phyloP scores from a whole-genome alignment of 2,888 invertebrate genomes.

The Drosophila histrio region DNA sequence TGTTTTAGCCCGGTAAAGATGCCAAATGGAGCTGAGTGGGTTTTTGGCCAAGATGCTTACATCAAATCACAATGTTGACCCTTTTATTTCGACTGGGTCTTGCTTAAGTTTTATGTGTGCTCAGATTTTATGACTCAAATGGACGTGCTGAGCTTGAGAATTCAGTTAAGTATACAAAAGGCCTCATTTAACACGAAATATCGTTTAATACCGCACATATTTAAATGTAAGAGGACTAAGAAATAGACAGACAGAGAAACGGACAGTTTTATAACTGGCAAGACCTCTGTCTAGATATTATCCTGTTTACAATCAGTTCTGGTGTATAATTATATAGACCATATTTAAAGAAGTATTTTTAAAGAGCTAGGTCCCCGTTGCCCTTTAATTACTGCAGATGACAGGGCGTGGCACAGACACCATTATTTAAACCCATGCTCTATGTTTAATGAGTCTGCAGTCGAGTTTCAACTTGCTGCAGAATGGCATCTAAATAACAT shows the following conservation, averaged over 20 bases:
- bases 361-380: conserved; percentile 17
- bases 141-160: conserved; percentile 15
- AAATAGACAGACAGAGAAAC: neutral
- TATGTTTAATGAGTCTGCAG: conserved; percentile 13
- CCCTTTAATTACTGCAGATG: conserved; percentile 57
- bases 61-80: conserved; percentile 60
- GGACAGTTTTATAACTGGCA: neutral
- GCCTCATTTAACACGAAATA: conserved; percentile 8
- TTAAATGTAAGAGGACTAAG: neutral
- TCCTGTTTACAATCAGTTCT: neutral
- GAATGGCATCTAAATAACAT: conserved; percentile 47
- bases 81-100: conserved; percentile 55
- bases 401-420: conserved; percentile 22
- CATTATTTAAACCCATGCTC: conserved; percentile 15
- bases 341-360: neutral
- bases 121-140: conserved; percentile 58
- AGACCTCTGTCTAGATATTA: neutral
- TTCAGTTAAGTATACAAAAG: conserved; percentile 14
- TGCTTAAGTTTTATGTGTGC: conserved; percentile 50
- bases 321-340: neutral
- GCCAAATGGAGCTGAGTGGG: conserved; percentile 29
- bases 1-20: conserved; percentile 26
- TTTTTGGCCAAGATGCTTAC: conserved; percentile 32
- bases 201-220: conserved; percentile 12
- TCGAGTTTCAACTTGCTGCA: neutral